Evolutionary conservation across 2,888 invertebrate genomes (phyloP).

Genomic region (Meloe dianella): DNA sequence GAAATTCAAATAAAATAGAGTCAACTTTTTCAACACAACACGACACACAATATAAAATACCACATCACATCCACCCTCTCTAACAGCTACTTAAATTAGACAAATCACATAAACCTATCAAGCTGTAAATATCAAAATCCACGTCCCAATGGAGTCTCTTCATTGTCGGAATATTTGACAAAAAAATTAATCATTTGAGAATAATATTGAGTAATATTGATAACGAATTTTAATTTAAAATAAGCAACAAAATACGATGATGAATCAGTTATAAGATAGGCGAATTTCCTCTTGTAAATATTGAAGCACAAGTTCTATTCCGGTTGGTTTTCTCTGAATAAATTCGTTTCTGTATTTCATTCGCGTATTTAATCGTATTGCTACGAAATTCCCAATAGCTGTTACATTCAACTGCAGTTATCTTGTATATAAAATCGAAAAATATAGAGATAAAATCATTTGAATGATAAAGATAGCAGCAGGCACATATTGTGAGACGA

Average conservation of each 20-base stretch:
- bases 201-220: constrained; percentile 24
- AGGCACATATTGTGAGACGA: constrained; percentile 21
- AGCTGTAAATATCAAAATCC: no score
- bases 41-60: no score
- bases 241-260: not conserved
- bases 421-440: not conserved
- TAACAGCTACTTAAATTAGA: no score
- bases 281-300: constrained; percentile 32
- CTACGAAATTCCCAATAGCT: constrained; percentile 30
- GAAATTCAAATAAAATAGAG: no score
- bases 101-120: no score
- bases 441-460: not conserved
- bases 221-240: not conserved
- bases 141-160: no score
- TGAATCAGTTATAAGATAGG: constrained; percentile 24
- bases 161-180: not conserved
- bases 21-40: no score
- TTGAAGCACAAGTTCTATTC: constrained; percentile 29
- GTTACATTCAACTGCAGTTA: not conserved
- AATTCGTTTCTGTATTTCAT: constrained; percentile 31
- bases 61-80: no score
- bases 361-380: constrained; percentile 30
- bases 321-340: constrained; percentile 27
- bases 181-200: constrained; percentile 25
- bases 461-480: not conserved